Base-by-base conservation (phyloP, 2,113 vertebrate genomes). In the Carassius carassius region DNA sequence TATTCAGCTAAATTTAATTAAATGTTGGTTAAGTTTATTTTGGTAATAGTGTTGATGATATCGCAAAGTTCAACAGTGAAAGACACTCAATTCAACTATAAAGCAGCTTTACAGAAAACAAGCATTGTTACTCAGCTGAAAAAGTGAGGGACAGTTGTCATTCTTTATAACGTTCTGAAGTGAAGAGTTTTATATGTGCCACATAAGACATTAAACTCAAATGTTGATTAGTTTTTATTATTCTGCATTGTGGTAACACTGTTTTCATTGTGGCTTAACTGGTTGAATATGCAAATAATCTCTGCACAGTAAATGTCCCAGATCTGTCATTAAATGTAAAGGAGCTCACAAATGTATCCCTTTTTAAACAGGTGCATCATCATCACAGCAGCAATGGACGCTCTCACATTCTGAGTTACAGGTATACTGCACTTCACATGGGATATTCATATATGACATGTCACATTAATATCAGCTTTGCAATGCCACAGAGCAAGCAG, bases 351-450 rank as follows among this genome's bases (percentile, higher is more conserved):
- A 37, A 60, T 58, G 19, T 78, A 19, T 78, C 54, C 7, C 21
- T 41, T 19, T 60, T 37, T 70, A 70, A 16, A 14, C 76, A 78
- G 76, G 54, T 41, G 19, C 19, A 32, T 77, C 17, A 12, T 29
- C 49, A 21, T 44, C 41, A 2, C 51, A n/a, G 54, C 23, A 60
- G 32, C 41, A 3, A 78, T 78, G 76, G 76, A 60, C 1, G 21
- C 32, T 17, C 54, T 60, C 54, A 58, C 32, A 3, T 60, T 78
- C 32, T 78, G 19, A 78, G 76, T 78, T 32, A 37, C 76, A 78
- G 76, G 76, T 78, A 58, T 58, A 60, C 29, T 13, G 29, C 75
- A 37, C 37, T 60, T 58, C 5, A 78, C 2, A 32, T 76, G 32
- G 32, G 1, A 69, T 1, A 32, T 69, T 69, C 14, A 7, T 35